Percentiles rank a stretch among this genome's conserved stretches.
These are phyloP conservation scores for Propithecus perrieri DNA, from an alignment of 2,797 vertebrate species.

Conservation along the genomic window DNA sequence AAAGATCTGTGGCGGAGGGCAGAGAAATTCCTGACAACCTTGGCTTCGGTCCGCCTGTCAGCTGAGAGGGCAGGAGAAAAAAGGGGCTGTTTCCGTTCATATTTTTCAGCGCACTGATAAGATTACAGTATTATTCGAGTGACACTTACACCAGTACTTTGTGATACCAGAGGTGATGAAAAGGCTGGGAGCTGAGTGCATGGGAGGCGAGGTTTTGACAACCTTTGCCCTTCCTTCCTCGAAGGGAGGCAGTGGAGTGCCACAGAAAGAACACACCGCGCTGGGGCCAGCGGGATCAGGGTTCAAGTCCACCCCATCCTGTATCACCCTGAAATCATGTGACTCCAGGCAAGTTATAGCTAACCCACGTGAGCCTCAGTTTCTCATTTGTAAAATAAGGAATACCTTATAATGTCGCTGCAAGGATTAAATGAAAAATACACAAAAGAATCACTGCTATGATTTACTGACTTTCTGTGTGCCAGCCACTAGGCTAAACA, in stretches of 20 bases:
- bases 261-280: not conserved
- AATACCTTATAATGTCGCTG: not conserved
- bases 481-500: not conserved
- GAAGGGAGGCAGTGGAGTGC: not conserved
- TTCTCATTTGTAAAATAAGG: not conserved
- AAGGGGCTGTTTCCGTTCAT: not conserved
- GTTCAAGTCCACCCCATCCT: not conserved
- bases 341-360: not conserved
- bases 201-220: not conserved
- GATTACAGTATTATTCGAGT: not conserved
- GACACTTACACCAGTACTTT: not conserved
- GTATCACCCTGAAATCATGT: not conserved
- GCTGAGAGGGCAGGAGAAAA: not conserved
- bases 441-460: not conserved
- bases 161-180: not conserved
- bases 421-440: not conserved
- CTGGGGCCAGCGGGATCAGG: not conserved
- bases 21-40: not conserved
- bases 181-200: not conserved
- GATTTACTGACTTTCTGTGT: not conserved
- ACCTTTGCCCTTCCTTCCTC: slow-evolving; percentile 64
- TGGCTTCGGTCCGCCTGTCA: not conserved
- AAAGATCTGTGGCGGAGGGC: not conserved
- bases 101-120: slow-evolving; percentile 38
- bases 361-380: not conserved